A percentile compares a stretch with the other conserved stretches of the same genome.
These are phyloP conservation scores for Melanostigma gelatinosum DNA, from an alignment of 2,113 vertebrate species.

Conservation along the genomic window DNA sequence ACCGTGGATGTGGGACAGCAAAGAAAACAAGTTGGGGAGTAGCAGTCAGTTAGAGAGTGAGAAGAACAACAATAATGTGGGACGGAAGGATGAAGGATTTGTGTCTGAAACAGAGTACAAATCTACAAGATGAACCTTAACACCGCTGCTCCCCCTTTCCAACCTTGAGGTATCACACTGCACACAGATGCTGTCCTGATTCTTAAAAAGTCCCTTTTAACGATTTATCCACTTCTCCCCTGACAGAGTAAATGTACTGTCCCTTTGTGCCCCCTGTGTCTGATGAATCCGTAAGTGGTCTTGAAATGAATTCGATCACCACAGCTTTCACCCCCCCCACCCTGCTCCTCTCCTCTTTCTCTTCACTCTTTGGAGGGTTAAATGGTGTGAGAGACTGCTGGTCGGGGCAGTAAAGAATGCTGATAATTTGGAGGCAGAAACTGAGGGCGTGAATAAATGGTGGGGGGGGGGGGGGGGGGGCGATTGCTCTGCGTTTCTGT, in stretches of 20 bases:
- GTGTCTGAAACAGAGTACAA: conserved; percentile 21
- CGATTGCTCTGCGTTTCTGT: conserved; percentile 28
- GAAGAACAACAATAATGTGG: conserved; percentile 12
- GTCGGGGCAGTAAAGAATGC: conserved; percentile 50
- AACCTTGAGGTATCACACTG: conserved; percentile 13
- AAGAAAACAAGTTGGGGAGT: conserved; percentile 11
- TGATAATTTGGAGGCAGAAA: conserved; percentile 42
- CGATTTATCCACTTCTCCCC: conserved; percentile 35
- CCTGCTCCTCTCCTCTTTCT: conserved; percentile 40
- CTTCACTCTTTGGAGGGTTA: conserved; percentile 45
- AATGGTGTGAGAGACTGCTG: conserved; percentile 63
- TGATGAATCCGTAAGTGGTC: conserved; percentile 67
- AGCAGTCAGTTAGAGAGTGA: conserved; percentile 17
- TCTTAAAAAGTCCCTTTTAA: conserved; percentile 36
- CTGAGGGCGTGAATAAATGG: conserved; percentile 17
- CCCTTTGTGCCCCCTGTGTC: conserved; percentile 45
- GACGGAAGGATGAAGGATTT: neutral
- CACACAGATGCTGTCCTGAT: conserved; percentile 38
- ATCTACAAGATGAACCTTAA: conserved; percentile 33
- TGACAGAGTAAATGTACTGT: conserved; percentile 59
- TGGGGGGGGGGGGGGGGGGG: neutral
- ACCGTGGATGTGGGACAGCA: conserved; percentile 32
- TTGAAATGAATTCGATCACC: conserved; percentile 70
- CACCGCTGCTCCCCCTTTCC: neutral
- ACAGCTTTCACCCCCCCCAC: conserved; percentile 42